Evolutionary conservation across 2,113 vertebrate species (phyloP), one percentile per base, ranked within the genome.

Genomic region (Lanius ludovicianus): DNA sequence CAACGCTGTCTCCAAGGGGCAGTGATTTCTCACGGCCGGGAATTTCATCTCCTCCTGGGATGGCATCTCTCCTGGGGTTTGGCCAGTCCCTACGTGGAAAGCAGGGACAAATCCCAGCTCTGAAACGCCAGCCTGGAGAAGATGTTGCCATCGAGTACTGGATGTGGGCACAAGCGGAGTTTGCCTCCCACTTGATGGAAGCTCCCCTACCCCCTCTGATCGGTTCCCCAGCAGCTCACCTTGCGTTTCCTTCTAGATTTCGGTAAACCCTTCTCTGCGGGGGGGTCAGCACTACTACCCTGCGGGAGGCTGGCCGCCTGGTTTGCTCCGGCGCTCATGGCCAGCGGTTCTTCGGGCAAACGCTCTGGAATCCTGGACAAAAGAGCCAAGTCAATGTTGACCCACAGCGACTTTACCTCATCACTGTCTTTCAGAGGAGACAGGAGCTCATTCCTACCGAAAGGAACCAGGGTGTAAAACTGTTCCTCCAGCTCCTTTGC

Each of bases 381-480:
- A 78, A 99, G 99, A 89, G 98, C 98, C 97, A 99, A 98, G 97
- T 99, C 99, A 91, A 99, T 99, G 95, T 99, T 99, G 95, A 99
- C 99, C 98, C 99, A 99, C 76, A 99, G 98, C 19, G 99, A 98
- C 95, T 98, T 98, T 75, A 99, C 98, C 85, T 99, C 99, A 75
- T 99, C 98, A 74, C 98, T 98, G 94, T 98, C 95, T 98, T 99
- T 96, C 94, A 97, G 50, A 33, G 97, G 95, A 97, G 97, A 96
- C 92, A 96, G 97, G 96, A 98, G 97, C 56, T 99, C 99, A 37
- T 98, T 98, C 84, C 99, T 98, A 47, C 99, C 99, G 71, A 99
- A 99, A 67, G 99, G 99, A 80, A 99, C 99, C 70, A 99, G 96
- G 9, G 99, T 99, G 97, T 99, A 99, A 97, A 99, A 99, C 97